Percentiles rank a stretch among this genome's conserved stretches.
These are phyloP conservation scores for Hemistola chrysoprasaria DNA, from an alignment of 2,888 invertebrate genomes.

Conservation along the genomic window DNA sequence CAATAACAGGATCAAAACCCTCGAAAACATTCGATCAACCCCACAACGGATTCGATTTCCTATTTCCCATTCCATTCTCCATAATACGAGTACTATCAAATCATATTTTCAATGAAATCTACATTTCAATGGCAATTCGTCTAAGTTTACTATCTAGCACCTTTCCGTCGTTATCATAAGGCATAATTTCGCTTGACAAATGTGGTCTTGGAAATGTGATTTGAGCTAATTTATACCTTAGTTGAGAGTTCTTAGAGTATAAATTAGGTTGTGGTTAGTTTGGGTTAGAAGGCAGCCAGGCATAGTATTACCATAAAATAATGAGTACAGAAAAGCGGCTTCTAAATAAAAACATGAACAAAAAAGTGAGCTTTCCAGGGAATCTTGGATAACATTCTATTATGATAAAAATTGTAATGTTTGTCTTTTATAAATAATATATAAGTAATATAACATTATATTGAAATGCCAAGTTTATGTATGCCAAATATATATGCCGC, in stretches of 20 bases:
- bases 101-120: constrained; percentile 55
- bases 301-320: constrained; percentile 52
- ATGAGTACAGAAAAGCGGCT: too few species aligned
- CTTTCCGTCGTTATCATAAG: constrained; percentile 25
- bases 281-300: constrained; percentile 32
- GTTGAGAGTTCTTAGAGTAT: constrained; percentile 27
- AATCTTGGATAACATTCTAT: too few species aligned
- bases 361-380: too few species aligned
- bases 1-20: constrained; percentile 2
- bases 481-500: too few species aligned
- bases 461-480: too few species aligned
- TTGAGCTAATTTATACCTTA: constrained; percentile 21
- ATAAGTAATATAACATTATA: too few species aligned
- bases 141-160: constrained; percentile 21
- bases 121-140: constrained; percentile 43
- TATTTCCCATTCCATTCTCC: constrained; percentile 30
- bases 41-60: constrained; percentile 19
- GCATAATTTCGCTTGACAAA: constrained; percentile 30
- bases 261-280: constrained; percentile 25
- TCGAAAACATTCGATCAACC: constrained; percentile 10
- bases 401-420: too few species aligned
- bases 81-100: constrained; percentile 39
- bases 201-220: constrained; percentile 9
- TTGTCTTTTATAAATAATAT: too few species aligned
- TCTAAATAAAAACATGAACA: too few species aligned